These are phyloP conservation scores for Trachemys scripta DNA, from an alignment of 2,113 vertebrate species.

Conservation along the genomic window DNA sequence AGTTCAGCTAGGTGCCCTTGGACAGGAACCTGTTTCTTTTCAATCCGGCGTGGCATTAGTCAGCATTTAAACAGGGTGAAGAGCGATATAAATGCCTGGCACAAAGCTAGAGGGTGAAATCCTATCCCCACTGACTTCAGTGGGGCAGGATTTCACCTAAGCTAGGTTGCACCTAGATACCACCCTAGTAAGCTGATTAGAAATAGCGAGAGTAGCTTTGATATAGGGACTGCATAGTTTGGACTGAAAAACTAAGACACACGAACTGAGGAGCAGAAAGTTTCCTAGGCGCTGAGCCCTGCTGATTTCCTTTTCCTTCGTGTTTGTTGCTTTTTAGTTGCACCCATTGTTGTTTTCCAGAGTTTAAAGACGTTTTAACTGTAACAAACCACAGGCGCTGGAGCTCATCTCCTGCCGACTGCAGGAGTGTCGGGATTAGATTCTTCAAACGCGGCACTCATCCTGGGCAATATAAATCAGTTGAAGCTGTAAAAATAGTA, in stretches of 20 bases:
- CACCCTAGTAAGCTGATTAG: no score
- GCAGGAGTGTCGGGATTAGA: no score
- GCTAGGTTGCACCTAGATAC: no score
- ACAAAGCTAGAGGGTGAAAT: background rate
- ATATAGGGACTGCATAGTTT: background rate
- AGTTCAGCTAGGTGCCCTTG: background rate
- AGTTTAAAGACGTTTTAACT: no score
- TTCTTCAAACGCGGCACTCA: no score
- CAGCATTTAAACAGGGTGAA: background rate
- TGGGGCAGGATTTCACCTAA: background rate
- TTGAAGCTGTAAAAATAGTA: background rate
- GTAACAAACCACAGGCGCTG: no score
- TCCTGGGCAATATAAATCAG: no score
- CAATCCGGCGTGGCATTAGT: background rate
- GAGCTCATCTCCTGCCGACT: no score
- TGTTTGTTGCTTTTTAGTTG: no score
- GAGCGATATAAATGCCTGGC: no score
- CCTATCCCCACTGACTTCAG: background rate
- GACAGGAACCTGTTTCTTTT: accelerated
- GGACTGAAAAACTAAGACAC: background rate
- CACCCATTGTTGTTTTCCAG: no score
- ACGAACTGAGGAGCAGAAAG: background rate
- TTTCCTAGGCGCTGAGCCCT: background rate
- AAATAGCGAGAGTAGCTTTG: background rate
- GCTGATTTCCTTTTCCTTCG: no score